Evolutionary conservation across 2,113 vertebrate genomes (phyloP).

Genomic region (Grallaria varia): DNA sequence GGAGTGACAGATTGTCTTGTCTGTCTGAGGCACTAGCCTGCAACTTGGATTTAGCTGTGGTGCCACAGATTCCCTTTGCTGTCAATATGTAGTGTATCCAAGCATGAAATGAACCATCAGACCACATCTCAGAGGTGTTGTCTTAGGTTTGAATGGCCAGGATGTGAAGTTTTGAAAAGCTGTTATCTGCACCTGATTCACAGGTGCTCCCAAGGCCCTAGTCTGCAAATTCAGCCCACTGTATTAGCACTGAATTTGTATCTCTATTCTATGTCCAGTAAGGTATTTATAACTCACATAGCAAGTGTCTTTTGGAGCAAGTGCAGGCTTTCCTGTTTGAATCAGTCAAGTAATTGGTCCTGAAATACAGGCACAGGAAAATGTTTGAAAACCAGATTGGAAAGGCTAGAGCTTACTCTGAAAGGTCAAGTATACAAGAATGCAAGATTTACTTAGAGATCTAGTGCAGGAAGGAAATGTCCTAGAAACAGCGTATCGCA

Average conservation of each 20-base stretch:
- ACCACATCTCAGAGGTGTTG: neutral
- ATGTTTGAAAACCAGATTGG: neutral
- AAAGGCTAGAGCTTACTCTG: neutral
- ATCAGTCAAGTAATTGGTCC: neutral
- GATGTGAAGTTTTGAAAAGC: neutral
- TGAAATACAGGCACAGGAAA: neutral
- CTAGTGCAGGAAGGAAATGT: neutral
- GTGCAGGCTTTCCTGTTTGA: neutral
- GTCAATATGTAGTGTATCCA: neutral
- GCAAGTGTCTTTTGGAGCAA: neutral
- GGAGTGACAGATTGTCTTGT: conserved; percentile 12
- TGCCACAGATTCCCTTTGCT: neutral
- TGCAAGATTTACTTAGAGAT: neutral
- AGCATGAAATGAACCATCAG: conserved; percentile 24
- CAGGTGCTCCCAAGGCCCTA: neutral
- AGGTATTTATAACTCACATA: neutral
- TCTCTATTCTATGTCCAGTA: neutral
- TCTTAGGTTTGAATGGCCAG: neutral
- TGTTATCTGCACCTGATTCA: neutral
- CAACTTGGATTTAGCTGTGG: neutral
- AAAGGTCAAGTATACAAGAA: neutral
- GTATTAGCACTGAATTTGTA: neutral
- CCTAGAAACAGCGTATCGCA: neutral
- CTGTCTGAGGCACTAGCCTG: conserved; percentile 1
- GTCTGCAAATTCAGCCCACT: neutral